Conservation (phyloP, 2,888 invertebrate genomes). For the Griposia aprilina region DNA sequence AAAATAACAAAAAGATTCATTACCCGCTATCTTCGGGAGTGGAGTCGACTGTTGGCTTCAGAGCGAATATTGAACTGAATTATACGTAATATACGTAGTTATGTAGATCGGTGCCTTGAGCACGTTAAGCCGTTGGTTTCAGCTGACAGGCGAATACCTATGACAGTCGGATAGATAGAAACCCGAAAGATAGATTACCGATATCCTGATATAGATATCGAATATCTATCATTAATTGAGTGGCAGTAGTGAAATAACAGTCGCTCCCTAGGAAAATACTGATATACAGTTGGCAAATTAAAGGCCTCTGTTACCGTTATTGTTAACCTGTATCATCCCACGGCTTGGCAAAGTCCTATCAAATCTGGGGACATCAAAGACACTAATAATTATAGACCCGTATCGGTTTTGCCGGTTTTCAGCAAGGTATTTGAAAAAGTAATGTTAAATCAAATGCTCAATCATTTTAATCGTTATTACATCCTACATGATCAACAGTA, state of each 20-base stretch:
- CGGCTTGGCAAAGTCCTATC: neutral
- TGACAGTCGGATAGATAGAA: neutral
- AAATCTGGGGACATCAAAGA: too few relatives aligned
- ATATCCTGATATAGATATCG: constrained; percentile 1
- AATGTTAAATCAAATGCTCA: too few relatives aligned
- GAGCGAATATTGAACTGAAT: constrained; percentile 45
- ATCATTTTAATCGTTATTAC: too few relatives aligned
- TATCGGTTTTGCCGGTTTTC: too few relatives aligned
- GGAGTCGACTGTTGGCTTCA: constrained; percentile 35
- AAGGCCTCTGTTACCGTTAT: neutral
- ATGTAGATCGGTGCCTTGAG: constrained; percentile 22
- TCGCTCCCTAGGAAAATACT: neutral
- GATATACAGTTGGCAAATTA: neutral
- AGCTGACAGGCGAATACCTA: constrained; percentile 2
- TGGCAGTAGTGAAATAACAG: neutral
- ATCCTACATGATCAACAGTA: too few relatives aligned
- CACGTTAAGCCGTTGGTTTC: constrained; percentile 8
- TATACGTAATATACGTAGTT: constrained; percentile 9
- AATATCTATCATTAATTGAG: neutral
- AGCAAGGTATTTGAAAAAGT: too few relatives aligned
- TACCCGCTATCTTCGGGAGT: constrained; percentile 65
- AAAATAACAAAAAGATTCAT: constrained; percentile 77
- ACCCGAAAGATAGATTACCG: neutral
- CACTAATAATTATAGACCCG: too few relatives aligned
- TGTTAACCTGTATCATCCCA: neutral